Evolutionary conservation across 2,113 vertebrate species (phyloP).

Genomic region (Hipposideros armiger): DNA sequence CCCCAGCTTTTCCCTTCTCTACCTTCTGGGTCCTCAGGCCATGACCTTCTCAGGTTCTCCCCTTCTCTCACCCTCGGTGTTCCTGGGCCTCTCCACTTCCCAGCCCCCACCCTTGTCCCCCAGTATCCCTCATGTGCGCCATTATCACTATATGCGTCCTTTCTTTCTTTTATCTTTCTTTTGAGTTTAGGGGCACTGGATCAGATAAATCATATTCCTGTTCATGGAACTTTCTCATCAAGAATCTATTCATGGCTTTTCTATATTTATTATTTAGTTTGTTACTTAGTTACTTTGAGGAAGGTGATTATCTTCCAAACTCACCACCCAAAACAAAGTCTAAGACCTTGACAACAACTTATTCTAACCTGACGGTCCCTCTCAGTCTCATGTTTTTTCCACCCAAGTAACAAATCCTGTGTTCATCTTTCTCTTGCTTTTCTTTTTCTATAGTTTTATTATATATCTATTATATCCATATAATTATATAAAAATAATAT

Average conservation of each 20-base stretch:
- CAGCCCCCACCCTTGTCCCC: not conserved
- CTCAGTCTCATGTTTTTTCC: not conserved
- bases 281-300: not conserved
- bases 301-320: not conserved
- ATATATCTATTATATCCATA: not conserved
- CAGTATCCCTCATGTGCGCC: fast-evolving
- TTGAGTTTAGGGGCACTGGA: not conserved
- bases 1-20: no score
- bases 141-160: not conserved
- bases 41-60: not conserved
- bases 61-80: not conserved
- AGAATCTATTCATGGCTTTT: not conserved
- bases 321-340: not conserved
- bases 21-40: not conserved
- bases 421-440: not conserved
- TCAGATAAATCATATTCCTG: not conserved
- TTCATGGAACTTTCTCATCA: not conserved
- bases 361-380: not conserved
- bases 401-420: not conserved
- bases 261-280: not conserved
- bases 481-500: not conserved
- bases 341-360: not conserved
- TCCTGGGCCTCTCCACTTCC: not conserved
- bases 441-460: not conserved
- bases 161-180: not conserved